These are phyloP conservation scores for Podarcis siculus DNA, from an alignment of 2,797 vertebrate species.

Conservation along the genomic window DNA sequence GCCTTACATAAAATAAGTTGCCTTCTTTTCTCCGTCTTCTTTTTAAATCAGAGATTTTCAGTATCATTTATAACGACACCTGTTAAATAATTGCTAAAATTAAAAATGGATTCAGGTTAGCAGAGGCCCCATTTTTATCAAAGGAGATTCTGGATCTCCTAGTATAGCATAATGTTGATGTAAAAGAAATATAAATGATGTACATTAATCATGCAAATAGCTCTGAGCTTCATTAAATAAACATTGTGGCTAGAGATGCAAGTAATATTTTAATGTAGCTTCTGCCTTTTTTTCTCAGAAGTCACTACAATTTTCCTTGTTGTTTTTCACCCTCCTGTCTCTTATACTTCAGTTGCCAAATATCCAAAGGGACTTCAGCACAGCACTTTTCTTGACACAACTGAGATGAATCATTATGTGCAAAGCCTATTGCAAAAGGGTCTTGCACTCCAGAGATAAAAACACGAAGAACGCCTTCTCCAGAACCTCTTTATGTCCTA, in stretches of 20 bases:
- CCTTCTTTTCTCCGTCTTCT: neutral
- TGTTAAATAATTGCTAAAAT: conserved; percentile 33
- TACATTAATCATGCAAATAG: conserved; percentile 2
- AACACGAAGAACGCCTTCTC: conserved; percentile 15
- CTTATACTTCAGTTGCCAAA: conserved; percentile 5
- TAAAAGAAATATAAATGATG: conserved; percentile 17
- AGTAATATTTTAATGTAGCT: conserved; percentile 20
- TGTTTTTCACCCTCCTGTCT: neutral
- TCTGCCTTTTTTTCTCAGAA: neutral
- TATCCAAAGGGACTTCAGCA: neutral
- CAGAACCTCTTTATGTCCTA: neutral
- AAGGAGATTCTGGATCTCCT: neutral
- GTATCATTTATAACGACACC: neutral
- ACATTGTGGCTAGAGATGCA: conserved; percentile 12
- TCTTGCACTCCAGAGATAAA: neutral
- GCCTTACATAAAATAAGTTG: fast-evolving
- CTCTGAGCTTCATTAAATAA: conserved; percentile 32
- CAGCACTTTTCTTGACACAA: neutral
- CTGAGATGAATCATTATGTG: neutral
- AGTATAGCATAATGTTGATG: neutral
- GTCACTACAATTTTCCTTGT: neutral
- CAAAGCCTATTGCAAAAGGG: neutral
- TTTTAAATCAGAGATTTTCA: neutral
- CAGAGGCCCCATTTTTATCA: neutral
- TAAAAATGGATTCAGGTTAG: conserved; percentile 22